phyloP scores from a whole-genome alignment of 37 sponge, comb jelly and placozoan genomes.

The Halichondria panicea region DNA sequence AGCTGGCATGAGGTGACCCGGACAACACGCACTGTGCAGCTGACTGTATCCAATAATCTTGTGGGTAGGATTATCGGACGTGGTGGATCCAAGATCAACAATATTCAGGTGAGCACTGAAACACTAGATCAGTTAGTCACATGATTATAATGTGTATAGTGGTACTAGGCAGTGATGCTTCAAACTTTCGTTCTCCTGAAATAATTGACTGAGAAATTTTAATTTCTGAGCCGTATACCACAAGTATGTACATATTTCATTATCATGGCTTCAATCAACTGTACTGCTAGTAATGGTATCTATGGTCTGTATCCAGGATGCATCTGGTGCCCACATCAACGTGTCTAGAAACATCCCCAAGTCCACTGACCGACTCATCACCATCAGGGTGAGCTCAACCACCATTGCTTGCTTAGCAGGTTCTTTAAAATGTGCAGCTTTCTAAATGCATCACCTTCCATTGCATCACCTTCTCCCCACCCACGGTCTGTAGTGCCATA shows the following conservation, averaged over 20 bases:
- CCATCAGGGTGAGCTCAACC: conserved; percentile 56
- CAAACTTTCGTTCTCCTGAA: too few species aligned
- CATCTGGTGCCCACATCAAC: conserved; percentile 87
- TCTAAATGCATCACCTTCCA: neutral
- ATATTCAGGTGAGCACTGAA: conserved; percentile 60
- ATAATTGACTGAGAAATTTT: too few species aligned
- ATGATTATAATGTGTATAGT: too few species aligned
- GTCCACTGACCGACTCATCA: conserved; percentile 78
- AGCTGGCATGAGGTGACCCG: conserved; percentile 68
- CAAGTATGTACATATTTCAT: too few species aligned
- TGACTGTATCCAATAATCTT: conserved; percentile 77
- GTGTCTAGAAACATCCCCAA: conserved; percentile 76
- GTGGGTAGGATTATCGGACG: conserved; percentile 90
- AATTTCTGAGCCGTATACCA: too few species aligned
- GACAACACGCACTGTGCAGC: conserved; percentile 59
- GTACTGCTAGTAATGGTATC: too few species aligned
- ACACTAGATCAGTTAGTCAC: neutral
- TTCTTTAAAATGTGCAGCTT: neutral
- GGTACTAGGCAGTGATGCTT: too few species aligned
- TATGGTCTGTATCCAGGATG: conserved; percentile 15
- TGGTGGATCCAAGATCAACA: conserved; percentile 85
- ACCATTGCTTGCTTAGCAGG: conserved; percentile 7
- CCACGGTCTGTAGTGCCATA: too few species aligned
- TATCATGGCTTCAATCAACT: too few species aligned
- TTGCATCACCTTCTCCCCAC: too few species aligned